Conservation (phyloP, 2,797 vertebrate species). For the Ctenosaura bakeri region DNA sequence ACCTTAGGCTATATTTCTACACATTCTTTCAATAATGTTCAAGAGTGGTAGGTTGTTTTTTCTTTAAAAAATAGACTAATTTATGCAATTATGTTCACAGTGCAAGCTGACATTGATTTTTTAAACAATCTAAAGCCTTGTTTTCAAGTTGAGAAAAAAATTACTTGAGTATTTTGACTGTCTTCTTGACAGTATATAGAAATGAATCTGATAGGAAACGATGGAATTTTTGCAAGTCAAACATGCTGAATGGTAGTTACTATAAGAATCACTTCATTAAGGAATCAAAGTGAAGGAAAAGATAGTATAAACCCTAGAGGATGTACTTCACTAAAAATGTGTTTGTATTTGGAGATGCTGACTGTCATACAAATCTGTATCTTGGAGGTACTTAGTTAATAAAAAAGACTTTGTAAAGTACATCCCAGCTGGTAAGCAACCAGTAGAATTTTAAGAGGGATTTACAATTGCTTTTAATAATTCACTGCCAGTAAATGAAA, state of each 20-base stretch:
- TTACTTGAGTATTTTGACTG: neutral
- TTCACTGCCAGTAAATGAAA: constrained; percentile 14
- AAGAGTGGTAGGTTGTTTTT: neutral
- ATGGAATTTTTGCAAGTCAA: accelerated
- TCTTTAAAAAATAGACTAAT: neutral
- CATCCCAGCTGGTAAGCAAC: neutral
- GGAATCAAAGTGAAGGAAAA: neutral
- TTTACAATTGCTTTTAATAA: neutral
- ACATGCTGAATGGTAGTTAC: neutral
- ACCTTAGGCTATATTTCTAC: neutral
- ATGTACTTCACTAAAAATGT: neutral
- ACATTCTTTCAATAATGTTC: neutral
- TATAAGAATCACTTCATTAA: neutral
- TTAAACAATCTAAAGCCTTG: neutral
- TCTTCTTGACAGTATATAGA: neutral
- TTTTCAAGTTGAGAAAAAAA: neutral
- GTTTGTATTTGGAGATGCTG: accelerated
- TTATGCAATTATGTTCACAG: neutral
- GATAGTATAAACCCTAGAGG: neutral
- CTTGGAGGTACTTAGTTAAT: neutral
- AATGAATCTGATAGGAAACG: neutral
- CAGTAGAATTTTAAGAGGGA: neutral
- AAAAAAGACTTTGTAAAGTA: neutral
- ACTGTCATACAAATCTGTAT: neutral
- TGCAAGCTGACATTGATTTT: neutral